phyloP scores from a whole-genome alignment of 2,888 invertebrate genomes.

The Apodemia mormo region DNA sequence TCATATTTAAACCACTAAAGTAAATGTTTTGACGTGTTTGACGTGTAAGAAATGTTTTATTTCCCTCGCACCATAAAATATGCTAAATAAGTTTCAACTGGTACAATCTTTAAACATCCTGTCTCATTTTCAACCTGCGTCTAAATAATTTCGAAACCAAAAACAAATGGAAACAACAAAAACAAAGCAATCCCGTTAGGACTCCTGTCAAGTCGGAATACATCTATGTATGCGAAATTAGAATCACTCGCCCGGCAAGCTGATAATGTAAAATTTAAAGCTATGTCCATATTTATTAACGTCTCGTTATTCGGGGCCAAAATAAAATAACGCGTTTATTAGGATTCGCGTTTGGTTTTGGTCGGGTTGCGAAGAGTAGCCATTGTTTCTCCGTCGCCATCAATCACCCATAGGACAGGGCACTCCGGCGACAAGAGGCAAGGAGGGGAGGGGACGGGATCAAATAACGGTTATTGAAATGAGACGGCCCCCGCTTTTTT shows the following conservation, averaged over 20 bases:
- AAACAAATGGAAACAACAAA: slow-evolving; percentile 8
- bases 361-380: slow-evolving; percentile 63
- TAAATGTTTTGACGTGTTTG: too few species aligned
- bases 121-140: background rate
- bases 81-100: too few species aligned
- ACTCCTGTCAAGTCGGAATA: background rate
- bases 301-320: slow-evolving; percentile 71
- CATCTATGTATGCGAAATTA: slow-evolving; percentile 14
- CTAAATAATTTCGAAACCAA: background rate
- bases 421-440: slow-evolving; percentile 41
- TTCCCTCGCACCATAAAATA: too few species aligned
- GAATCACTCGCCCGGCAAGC: background rate
- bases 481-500: slow-evolving; percentile 78
- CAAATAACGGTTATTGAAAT: slow-evolving; percentile 82
- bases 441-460: slow-evolving; percentile 47
- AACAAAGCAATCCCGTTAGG: slow-evolving; percentile 3
- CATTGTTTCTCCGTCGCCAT: slow-evolving; percentile 77
- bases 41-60: too few species aligned
- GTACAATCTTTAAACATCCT: background rate
- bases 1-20: too few species aligned
- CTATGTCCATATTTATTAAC: slow-evolving; percentile 56
- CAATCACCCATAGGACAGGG: slow-evolving; percentile 68
- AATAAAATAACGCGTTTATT: slow-evolving; percentile 80
- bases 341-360: slow-evolving; percentile 70
- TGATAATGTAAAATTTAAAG: slow-evolving; percentile 5